These are phyloP conservation scores for Aspiorhynchus laticeps DNA, from an alignment of 2,113 vertebrate genomes.

Conservation along the genomic window DNA sequence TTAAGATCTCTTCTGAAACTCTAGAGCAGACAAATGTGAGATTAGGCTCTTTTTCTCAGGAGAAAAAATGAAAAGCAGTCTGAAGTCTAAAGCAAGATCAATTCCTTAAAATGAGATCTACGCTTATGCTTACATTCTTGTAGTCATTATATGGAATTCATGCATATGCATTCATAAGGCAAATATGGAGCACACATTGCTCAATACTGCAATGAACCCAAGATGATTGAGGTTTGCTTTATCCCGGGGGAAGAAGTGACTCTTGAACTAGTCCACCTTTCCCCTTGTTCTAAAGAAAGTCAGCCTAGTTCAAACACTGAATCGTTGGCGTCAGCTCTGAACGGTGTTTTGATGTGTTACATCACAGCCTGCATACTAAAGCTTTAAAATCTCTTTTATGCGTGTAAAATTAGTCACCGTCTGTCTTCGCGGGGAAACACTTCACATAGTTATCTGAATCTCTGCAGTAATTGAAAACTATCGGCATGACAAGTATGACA, in stretches of 20 bases:
- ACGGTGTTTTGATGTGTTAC: not conserved
- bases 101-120: not conserved
- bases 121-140: not conserved
- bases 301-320: constrained; percentile 16
- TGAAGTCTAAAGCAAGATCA: not conserved
- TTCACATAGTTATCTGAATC: not conserved
- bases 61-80: not conserved
- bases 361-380: constrained; percentile 10
- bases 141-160: not conserved
- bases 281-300: not conserved
- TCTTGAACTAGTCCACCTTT: not conserved
- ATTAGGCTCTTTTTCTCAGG: not conserved
- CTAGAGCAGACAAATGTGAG: constrained; percentile 4
- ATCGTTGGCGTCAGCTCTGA: not conserved
- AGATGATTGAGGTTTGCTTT: not conserved
- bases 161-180: not conserved
- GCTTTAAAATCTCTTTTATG: not conserved
- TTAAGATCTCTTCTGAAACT: constrained; percentile 1
- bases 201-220: not conserved
- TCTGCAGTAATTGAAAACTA: not conserved
- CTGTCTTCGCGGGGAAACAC: not conserved
- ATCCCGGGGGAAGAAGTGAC: not conserved
- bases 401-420: not conserved
- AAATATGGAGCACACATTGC: not conserved
- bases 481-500: not conserved